These are phyloP conservation scores for Cantharis lateralis DNA, from an alignment of 2,888 invertebrate species.

Conservation along the genomic window DNA sequence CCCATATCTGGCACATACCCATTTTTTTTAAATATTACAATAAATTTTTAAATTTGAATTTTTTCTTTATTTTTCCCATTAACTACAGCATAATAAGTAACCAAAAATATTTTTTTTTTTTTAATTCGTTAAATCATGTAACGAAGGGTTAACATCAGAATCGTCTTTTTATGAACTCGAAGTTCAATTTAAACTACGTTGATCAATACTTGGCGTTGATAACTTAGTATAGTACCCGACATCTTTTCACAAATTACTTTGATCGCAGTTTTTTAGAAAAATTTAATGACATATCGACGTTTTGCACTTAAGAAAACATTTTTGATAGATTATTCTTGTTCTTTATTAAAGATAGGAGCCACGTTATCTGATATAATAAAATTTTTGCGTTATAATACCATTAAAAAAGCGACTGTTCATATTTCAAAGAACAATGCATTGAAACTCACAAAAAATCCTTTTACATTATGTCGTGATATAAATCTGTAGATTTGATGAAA, in stretches of 20 bases:
- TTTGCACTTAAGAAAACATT: background rate
- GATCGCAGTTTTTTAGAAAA: conserved; percentile 1
- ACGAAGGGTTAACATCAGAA: no score
- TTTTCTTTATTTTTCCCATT: no score
- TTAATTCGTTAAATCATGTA: no score
- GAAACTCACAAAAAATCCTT: background rate
- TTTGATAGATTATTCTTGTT: background rate
- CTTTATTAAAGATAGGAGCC: background rate
- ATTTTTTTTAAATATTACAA: no score
- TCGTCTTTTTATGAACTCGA: background rate
- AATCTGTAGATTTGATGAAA: background rate
- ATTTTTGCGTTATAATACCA: background rate
- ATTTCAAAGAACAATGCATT: background rate
- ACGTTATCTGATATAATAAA: background rate
- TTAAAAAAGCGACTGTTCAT: background rate
- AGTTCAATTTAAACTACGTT: background rate
- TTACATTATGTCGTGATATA: background rate
- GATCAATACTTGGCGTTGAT: background rate
- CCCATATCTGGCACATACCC: no score
- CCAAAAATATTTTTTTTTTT: no score
- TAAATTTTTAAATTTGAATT: no score
- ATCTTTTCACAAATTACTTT: conserved; percentile 2
- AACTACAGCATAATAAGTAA: no score
- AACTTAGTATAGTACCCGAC: background rate
- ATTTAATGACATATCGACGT: conserved; percentile 2